Evolutionary conservation across 53 echinoderm and acorn worm species (phyloP).

Genomic region (Holothuria leucospilota): DNA sequence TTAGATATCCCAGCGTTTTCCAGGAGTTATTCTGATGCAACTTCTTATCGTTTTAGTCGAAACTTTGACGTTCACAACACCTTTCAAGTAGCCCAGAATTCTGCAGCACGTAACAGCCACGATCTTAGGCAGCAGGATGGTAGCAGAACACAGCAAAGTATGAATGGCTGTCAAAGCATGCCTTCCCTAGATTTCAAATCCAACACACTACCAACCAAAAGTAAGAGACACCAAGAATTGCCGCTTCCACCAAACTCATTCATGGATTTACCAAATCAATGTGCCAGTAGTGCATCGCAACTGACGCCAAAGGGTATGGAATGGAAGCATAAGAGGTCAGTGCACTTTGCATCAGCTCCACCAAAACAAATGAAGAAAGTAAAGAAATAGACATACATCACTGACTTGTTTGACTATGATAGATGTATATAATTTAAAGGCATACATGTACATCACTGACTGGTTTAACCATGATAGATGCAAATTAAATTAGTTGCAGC

Average conservation of each 20-base stretch:
- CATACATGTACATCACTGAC: no score
- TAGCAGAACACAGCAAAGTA: background rate
- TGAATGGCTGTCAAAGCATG: conserved; percentile 22
- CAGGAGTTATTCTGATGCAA: conserved; percentile 80
- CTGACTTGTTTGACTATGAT: no score
- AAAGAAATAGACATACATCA: background rate
- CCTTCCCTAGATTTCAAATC: conserved; percentile 26
- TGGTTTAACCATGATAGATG: no score
- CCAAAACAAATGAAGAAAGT: conserved; percentile 44
- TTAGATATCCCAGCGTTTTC: conserved; percentile 1
- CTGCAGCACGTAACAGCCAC: background rate
- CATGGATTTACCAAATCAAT: background rate
- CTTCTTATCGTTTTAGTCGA: conserved; percentile 66
- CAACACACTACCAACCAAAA: conserved; percentile 23
- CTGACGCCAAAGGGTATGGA: background rate
- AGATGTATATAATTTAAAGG: no score
- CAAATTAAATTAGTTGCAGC: no score
- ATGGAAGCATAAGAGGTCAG: conserved; percentile 21
- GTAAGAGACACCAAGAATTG: conserved; percentile 1
- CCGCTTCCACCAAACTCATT: conserved; percentile 32
- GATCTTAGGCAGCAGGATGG: background rate
- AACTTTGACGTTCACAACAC: conserved; percentile 54
- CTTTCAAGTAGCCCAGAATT: background rate
- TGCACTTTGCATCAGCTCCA: conserved; percentile 20
- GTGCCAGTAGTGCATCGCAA: background rate